Evolutionary conservation across 1,140 invertebrate genomes (phyloP).

Genomic region (Cyclargus thomasi): DNA sequence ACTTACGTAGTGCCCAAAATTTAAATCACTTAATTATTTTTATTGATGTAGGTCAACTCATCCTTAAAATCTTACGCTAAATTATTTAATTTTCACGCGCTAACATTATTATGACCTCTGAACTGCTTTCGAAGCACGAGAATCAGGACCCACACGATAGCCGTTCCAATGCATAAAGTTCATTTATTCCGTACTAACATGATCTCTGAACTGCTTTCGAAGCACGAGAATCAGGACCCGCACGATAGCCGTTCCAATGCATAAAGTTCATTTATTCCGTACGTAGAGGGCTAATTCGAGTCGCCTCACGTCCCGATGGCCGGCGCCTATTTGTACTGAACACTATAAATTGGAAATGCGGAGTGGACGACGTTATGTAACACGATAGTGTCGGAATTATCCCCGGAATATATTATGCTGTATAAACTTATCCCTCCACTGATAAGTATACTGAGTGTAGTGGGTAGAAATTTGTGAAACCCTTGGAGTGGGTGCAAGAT

Average conservation of each 20-base stretch:
- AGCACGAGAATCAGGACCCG: background rate
- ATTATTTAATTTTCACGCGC: too few relatives aligned
- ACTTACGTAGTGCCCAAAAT: too few relatives aligned
- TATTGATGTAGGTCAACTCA: too few relatives aligned
- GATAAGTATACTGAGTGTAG: too few relatives aligned
- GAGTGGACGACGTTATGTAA: constrained; percentile 26
- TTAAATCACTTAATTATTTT: too few relatives aligned
- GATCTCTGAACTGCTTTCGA: background rate
- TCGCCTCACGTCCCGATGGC: constrained; percentile 29
- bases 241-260: constrained; percentile 22
- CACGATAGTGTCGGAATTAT: constrained; percentile 23
- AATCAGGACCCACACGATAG: constrained; percentile 8
- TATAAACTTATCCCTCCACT: too few relatives aligned
- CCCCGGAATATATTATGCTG: constrained; percentile 18
- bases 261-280: constrained; percentile 28
- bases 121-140: background rate
- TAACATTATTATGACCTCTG: too few relatives aligned
- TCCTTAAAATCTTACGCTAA: too few relatives aligned
- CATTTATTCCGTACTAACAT: constrained; percentile 25
- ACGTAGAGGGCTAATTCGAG: constrained; percentile 27
- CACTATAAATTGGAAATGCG: constrained; percentile 29
- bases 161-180: constrained; percentile 27
- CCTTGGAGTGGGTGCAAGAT: too few relatives aligned
- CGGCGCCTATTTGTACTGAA: constrained; percentile 26
- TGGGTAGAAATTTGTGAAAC: too few relatives aligned